Conservation (phyloP, 2,797 vertebrate genomes). For the Echeneis naucrates region DNA sequence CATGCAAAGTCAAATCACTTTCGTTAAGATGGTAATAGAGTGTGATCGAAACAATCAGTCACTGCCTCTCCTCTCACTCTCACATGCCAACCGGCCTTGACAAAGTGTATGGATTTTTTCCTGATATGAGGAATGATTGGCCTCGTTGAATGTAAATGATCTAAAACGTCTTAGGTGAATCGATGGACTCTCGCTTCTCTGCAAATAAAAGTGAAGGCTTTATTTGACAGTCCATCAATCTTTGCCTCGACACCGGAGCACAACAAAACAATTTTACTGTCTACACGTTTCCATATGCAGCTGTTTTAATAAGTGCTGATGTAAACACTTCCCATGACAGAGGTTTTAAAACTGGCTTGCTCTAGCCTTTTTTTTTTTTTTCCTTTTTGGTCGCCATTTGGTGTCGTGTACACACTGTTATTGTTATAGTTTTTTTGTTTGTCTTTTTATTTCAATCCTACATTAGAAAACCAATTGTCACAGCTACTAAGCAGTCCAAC, state of each 20-base stretch:
- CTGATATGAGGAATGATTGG: slow-evolving; percentile 78
- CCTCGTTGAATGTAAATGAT: slow-evolving; percentile 79
- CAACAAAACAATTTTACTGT: slow-evolving; percentile 23
- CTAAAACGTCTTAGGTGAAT: slow-evolving; percentile 72
- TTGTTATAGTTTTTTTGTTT: neutral
- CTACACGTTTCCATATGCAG: slow-evolving; percentile 22
- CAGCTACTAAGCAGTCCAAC: slow-evolving; percentile 20
- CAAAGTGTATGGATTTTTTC: slow-evolving; percentile 82
- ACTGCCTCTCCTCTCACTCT: slow-evolving; percentile 64
- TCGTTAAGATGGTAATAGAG: slow-evolving; percentile 81
- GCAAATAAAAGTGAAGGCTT: slow-evolving; percentile 70
- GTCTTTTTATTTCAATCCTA: slow-evolving; percentile 8
- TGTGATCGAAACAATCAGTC: slow-evolving; percentile 82
- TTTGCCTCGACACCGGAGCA: slow-evolving; percentile 25
- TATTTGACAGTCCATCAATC: slow-evolving; percentile 68
- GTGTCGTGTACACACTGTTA: slow-evolving; percentile 16
- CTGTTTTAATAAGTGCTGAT: slow-evolving; percentile 36
- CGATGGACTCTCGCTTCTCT: slow-evolving; percentile 60
- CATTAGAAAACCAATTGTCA: slow-evolving; percentile 21
- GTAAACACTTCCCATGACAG: slow-evolving; percentile 30
- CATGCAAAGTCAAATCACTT: slow-evolving; percentile 82
- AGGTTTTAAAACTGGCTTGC: slow-evolving; percentile 25
- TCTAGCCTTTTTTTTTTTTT: slow-evolving; percentile 22
- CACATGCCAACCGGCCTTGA: slow-evolving; percentile 51
- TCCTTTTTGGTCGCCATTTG: too few relatives aligned